These are phyloP conservation scores for Pentalonia nigronervosa DNA, from an alignment of 1,140 invertebrate genomes.

Conservation along the genomic window DNA sequence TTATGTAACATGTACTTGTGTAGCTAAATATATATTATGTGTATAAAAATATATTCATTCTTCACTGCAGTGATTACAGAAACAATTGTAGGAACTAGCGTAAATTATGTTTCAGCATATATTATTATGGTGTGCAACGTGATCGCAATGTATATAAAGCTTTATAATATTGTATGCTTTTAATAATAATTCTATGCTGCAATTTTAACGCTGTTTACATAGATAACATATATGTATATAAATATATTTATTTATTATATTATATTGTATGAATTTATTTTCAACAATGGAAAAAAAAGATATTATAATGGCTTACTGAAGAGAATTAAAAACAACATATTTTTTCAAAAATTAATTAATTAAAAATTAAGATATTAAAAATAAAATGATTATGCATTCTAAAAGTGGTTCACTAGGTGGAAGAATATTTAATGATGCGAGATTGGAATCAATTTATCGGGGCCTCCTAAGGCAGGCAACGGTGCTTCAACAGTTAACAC, in stretches of 20 bases:
- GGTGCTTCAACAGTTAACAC: conserved; percentile 94
- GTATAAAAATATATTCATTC: not conserved
- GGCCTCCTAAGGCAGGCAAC: conserved; percentile 76
- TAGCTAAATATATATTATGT: not conserved
- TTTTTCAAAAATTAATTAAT: conserved; percentile 12
- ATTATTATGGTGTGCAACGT: not conserved
- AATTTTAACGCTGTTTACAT: not conserved
- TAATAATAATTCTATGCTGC: conserved; percentile 14
- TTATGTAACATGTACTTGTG: not conserved
- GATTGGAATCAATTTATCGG: conserved; percentile 81
- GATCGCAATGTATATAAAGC: not conserved
- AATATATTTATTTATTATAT: not conserved
- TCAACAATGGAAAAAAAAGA: not conserved
- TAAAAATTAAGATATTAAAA: conserved; percentile 32
- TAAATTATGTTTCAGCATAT: conserved; percentile 30
- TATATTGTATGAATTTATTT: not conserved
- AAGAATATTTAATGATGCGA: conserved; percentile 69
- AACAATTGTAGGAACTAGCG: conserved; percentile 40
- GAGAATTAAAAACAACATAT: conserved; percentile 25
- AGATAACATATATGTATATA: not conserved
- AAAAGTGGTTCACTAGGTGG: not conserved
- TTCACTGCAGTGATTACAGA: not conserved
- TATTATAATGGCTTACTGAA: conserved; percentile 23
- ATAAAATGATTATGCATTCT: conserved; percentile 16
- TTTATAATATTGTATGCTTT: not conserved